Conservation (phyloP, 2,113 vertebrate genomes). For the Podocnemis expansa region DNA sequence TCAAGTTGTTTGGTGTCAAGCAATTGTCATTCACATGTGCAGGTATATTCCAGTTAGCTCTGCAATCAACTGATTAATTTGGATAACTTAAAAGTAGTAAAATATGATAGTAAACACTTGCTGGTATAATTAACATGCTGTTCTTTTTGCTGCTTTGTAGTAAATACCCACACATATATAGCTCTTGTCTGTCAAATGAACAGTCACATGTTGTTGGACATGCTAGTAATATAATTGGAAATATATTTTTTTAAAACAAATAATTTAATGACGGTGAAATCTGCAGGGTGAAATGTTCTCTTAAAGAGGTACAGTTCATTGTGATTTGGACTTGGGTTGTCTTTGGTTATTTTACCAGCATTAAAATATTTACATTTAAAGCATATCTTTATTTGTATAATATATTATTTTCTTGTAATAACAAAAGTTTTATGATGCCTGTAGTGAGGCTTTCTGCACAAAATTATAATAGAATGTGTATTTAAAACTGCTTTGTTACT, state of each 20-base stretch:
- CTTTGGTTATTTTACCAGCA: not conserved
- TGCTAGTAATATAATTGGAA: not conserved
- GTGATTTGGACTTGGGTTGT: not conserved
- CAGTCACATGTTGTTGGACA: not conserved
- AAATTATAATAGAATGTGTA: not conserved
- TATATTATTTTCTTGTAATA: not conserved
- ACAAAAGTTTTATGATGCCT: not conserved
- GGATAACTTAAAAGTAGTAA: conserved; percentile 2
- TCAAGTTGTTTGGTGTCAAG: not conserved
- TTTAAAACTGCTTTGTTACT: not conserved
- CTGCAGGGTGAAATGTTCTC: not conserved
- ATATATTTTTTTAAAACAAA: not conserved
- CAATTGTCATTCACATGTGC: not conserved
- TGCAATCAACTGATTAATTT: conserved; percentile 23
- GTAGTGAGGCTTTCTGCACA: not conserved
- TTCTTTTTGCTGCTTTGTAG: conserved; percentile 30
- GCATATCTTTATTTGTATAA: not conserved
- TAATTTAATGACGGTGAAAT: not conserved
- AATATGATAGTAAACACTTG: conserved; percentile 17
- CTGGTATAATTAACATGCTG: conserved; percentile 27
- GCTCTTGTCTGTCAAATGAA: not conserved
- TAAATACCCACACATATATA: not conserved
- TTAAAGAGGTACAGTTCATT: not conserved
- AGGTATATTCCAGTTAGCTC: conserved; percentile 1
- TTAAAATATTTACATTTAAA: not conserved